Evolutionary conservation across 1,140 invertebrate genomes (phyloP).

Genomic region (Cataglyphis hispanica): DNA sequence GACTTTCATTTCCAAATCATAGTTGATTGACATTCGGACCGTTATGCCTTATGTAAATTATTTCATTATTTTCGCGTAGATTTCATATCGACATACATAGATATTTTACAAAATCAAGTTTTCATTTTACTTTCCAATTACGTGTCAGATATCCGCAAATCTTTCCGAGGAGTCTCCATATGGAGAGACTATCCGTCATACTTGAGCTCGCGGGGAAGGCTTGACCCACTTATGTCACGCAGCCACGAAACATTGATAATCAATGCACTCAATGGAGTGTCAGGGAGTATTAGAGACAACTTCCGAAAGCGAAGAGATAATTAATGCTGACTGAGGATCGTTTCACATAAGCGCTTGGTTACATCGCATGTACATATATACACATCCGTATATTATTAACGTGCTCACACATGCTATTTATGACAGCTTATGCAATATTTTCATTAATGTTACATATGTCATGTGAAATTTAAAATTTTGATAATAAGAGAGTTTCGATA

Average conservation of each 20-base stretch:
- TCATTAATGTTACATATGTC: constrained; percentile 7
- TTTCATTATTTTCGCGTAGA: background rate
- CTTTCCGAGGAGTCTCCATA: background rate
- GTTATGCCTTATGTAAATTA: background rate
- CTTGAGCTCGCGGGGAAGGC: constrained; percentile 35
- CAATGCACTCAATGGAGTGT: constrained; percentile 55
- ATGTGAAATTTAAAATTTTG: background rate
- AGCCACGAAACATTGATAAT: constrained; percentile 57
- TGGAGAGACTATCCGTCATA: constrained; percentile 43
- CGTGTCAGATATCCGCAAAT: constrained; percentile 23
- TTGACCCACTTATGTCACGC: constrained; percentile 54
- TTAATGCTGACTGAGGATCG: constrained; percentile 47
- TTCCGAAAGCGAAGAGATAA: constrained; percentile 51
- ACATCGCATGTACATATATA: background rate
- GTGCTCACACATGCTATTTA: background rate
- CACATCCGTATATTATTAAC: constrained; percentile 25
- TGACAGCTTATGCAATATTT: constrained; percentile 2
- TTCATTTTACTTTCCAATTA: constrained; percentile 1
- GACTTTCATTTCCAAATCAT: background rate
- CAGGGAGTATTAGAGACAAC: constrained; percentile 57
- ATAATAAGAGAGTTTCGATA: background rate
- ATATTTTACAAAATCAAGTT: background rate
- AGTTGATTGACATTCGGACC: background rate
- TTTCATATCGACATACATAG: no score
- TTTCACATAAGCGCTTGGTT: constrained; percentile 9